These are phyloP conservation scores for Bagarius yarrelli DNA, from an alignment of 2,113 vertebrate genomes.

Conservation along the genomic window DNA sequence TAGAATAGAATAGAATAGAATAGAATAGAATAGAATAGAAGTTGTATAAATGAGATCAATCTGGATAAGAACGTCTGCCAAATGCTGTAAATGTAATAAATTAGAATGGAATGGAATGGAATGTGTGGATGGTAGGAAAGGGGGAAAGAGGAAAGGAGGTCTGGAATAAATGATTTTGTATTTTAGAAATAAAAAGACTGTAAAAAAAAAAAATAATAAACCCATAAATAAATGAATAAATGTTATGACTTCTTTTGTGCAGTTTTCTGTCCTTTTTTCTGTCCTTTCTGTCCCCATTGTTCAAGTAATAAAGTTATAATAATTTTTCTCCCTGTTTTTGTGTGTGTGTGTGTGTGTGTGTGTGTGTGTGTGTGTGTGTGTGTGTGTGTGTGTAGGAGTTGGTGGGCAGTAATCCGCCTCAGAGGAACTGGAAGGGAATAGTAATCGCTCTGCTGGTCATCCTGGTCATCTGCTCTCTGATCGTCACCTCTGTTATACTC, in stretches of 20 bases:
- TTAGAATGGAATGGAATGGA: neutral
- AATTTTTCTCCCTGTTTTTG: neutral
- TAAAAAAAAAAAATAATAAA: neutral
- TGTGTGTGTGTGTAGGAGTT: slow-evolving; percentile 53
- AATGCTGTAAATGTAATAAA: neutral
- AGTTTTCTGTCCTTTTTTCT: neutral
- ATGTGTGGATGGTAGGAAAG: neutral
- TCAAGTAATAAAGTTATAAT: neutral
- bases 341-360: no score
- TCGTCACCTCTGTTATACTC: slow-evolving; percentile 95
- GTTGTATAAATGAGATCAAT: no score
- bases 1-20: no score
- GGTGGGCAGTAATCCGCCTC: slow-evolving; percentile 94
- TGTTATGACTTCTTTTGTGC: no score
- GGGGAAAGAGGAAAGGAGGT: neutral
- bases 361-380: no score
- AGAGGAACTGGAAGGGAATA: slow-evolving; percentile 98
- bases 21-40: no score
- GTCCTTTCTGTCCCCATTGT: neutral
- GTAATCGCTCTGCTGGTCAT: slow-evolving; percentile 96
- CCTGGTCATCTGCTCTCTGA: slow-evolving; percentile 95
- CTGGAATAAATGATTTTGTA: neutral
- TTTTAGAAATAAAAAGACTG: no score
- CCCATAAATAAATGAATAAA: neutral
- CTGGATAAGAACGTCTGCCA: no score